These are phyloP conservation scores for Calameuta filiformis DNA, from an alignment of 2,888 invertebrate genomes.

Conservation along the genomic window DNA sequence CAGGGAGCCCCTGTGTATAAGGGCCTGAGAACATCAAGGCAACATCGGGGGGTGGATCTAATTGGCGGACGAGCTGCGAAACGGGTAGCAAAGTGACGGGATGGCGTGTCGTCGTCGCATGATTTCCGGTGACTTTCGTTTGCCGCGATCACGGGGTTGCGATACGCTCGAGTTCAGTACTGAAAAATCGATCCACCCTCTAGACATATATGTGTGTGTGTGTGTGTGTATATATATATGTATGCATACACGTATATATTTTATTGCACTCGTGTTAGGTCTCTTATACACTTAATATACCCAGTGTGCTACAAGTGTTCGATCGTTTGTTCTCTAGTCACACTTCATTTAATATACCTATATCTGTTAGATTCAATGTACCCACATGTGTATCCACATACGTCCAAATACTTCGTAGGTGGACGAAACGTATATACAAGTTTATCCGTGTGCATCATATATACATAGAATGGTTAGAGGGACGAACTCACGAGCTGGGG, in stretches of 20 bases:
- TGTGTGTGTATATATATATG: not conserved
- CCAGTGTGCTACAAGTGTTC: conserved; percentile 35
- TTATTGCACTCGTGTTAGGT: too few relatives aligned
- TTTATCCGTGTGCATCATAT: too few relatives aligned
- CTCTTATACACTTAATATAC: too few relatives aligned
- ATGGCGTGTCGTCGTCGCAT: conserved; percentile 61
- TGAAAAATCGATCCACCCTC: conserved; percentile 18
- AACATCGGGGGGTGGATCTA: conserved; percentile 9
- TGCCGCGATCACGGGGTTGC: conserved; percentile 39
- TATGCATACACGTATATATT: too few relatives aligned
- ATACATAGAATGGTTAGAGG: not conserved
- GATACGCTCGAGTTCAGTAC: conserved; percentile 4
- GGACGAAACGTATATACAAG: too few relatives aligned
- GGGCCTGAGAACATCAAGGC: conserved; percentile 6
- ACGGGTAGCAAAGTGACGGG: conserved; percentile 24
- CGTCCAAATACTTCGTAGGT: too few relatives aligned
- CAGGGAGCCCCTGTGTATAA: conserved; percentile 7
- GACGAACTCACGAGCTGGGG: conserved; percentile 7
- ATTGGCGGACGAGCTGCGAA: not conserved
- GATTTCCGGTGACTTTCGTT: conserved; percentile 61
- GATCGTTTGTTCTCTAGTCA: conserved; percentile 29
- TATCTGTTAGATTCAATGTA: not conserved
- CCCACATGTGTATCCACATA: too few relatives aligned
- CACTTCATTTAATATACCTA: not conserved
- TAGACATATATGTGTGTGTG: too few relatives aligned